Evolutionary conservation across 2,888 invertebrate species (phyloP), one percentile per base, ranked within the genome.

Genomic region (Cordylochernes scorpioides): DNA sequence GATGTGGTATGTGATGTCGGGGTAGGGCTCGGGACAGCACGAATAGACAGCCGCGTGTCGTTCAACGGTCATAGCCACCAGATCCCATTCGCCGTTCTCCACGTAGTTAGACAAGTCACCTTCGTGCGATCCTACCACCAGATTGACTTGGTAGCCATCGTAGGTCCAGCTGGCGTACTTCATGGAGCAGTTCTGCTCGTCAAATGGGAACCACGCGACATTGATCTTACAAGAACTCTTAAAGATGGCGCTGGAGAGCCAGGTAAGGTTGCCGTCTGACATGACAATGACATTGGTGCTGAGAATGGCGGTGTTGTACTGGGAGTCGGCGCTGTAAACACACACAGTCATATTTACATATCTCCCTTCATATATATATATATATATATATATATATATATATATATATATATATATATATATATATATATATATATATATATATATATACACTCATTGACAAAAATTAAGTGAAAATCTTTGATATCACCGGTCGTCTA

Each of bases 1-100:
- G 46, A 77, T 72, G 45, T 69, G 62, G 54, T 73, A 73, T 1
- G 74, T 74, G 46, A 77, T 70, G 51, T 75, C 75, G 1, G 75
- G 74, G 47, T 74, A 75, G 0, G 74, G 53, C 21, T 46, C 48
- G 27, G 39, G 49, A 39, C 60, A 60, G 43, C 59, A 60, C 3
- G 55, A 51, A 43, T 61, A 62, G 30, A 44, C 44, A 17, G 55
- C 52, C 32, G 58, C 59, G 27, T 59, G 55, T 3, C 61, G 45
- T 16, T 52, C 46, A n/a, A 57, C 52, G 32, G 48, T 42, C 6
- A 60, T 57, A 29, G 52, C 49, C 13, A 62, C 44, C 6, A 63
- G 46, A 33, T 61, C 58, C 62, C 62, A 63, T 44, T 63, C 62
- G 4, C 62, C 63, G 39, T 61, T 62, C 17, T 57, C 52, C 7